Base-by-base conservation (phyloP, 1,140 invertebrate genomes). In the Lucilia sericata region DNA sequence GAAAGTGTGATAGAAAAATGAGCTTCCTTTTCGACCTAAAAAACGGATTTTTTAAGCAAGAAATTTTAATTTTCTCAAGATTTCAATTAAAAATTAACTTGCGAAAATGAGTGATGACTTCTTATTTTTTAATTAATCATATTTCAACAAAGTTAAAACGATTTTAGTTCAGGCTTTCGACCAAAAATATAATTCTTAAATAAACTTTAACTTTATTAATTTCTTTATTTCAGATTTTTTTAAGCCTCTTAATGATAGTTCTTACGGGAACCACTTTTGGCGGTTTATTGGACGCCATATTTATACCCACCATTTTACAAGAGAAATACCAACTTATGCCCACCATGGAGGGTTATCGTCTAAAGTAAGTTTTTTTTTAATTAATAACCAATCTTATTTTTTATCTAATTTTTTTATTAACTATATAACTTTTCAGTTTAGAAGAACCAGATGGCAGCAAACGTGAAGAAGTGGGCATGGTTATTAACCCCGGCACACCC, bases 401-500 rank as follows among this genome's bases (percentile, higher is more conserved):
- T 0, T 47, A 78, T 34, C 5, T 2, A 49, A 30, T 30, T 30
- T 30, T 30, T 2, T 17, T 21, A 51, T 42, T 36, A 34, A 55
- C 42, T 83, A 55, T 34, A 14, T 21, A 36, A 42, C 10, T 84
- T 36, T 55, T 5, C 25, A 89, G 89, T 2, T 84, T 80, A 51
- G 85, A 90, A 83, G 89, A 91, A 51, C 87, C 88, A 12, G 88
- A 91, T 87, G 89, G 88, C 75, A 88, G 87, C 86, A 87, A 84
- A 21, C 88, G 89, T 42, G 89, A 91, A 84, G 90, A 91, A 85
- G 85, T 89, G 2, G 90, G 90, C 81, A 84, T 91, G 30, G 85
- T 91, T n/a, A 86, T 91, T 87, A 91, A 91, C 84, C 88, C 90
- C 0, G 90, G 87, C 34, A 89, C 90, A 2, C 80, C 85, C 0